These are phyloP conservation scores for Pygoscelis antarcticus DNA, from an alignment of 2,113 vertebrate species.

Conservation along the genomic window DNA sequence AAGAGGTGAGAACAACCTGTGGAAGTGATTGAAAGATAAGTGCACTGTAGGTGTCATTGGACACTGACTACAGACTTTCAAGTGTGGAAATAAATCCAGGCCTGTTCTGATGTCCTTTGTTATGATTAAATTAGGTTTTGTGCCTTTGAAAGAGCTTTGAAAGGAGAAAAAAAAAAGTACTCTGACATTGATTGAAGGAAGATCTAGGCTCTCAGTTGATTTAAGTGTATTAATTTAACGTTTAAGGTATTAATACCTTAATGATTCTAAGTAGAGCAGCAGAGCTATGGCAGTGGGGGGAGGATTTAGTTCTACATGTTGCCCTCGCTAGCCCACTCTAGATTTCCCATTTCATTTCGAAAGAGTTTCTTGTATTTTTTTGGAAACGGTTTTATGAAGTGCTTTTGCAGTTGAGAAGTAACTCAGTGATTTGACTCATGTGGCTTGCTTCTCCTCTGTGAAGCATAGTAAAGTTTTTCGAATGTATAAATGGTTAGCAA, in stretches of 20 bases:
- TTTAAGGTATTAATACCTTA: too few species aligned
- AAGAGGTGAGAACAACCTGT: not conserved
- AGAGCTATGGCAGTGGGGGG: not conserved
- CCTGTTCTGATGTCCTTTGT: not conserved
- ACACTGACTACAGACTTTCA: not conserved
- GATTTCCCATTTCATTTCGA: not conserved
- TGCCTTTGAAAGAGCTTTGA: not conserved
- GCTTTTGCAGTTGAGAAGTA: not conserved
- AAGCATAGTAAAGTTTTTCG: not conserved
- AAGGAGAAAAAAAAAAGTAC: not conserved
- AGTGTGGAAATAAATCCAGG: not conserved
- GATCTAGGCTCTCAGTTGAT: not conserved
- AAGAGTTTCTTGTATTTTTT: not conserved
- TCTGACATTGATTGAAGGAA: not conserved
- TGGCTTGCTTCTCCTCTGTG: not conserved
- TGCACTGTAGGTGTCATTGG: not conserved
- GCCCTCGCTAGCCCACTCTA: not conserved
- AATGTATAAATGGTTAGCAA: constrained; percentile 22
- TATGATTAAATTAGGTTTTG: not conserved
- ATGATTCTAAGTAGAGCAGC: not conserved
- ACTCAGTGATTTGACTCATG: not conserved
- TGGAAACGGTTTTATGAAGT: not conserved
- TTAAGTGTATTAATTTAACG: not conserved
- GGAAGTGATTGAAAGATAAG: not conserved
- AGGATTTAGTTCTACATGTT: not conserved